Percentiles rank a stretch among this genome's conserved stretches.
Evolutionary conservation across 1,140 invertebrate genomes (phyloP).

Genomic region (Achroia grisella): DNA sequence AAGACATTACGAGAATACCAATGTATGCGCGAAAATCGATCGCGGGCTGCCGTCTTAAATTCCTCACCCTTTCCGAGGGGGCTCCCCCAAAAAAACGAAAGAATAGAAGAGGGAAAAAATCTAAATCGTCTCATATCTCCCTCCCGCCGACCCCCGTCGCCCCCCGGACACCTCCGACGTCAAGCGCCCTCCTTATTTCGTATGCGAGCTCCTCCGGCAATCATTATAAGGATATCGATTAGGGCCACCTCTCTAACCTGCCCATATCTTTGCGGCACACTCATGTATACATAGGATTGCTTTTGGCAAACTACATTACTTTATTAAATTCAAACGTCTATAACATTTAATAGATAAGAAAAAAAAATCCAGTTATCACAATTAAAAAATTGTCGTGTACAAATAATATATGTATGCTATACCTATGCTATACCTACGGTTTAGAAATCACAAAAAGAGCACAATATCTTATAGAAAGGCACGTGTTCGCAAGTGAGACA

Average conservation of each 20-base stretch:
- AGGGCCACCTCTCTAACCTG: conserved; percentile 63
- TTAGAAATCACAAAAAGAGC: too few relatives aligned
- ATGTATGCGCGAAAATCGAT: conserved; percentile 72
- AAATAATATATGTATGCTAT: too few relatives aligned
- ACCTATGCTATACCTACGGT: too few relatives aligned
- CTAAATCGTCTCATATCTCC: conserved; percentile 73
- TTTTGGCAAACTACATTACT: conserved; percentile 7
- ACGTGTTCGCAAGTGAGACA: too few relatives aligned
- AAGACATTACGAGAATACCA: conserved; percentile 72
- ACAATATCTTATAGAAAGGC: too few relatives aligned
- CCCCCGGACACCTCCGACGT: conserved; percentile 57
- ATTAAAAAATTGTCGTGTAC: too few relatives aligned
- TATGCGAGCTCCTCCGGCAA: conserved; percentile 71
- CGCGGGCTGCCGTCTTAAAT: conserved; percentile 63
- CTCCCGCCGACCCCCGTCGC: conserved; percentile 27
- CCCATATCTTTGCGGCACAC: conserved; percentile 61
- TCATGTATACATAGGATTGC: conserved; percentile 41
- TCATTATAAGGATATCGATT: conserved; percentile 73
- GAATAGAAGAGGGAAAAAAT: conserved; percentile 73
- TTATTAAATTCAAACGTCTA: too few relatives aligned
- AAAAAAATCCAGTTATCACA: too few relatives aligned
- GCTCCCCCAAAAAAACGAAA: conserved; percentile 71
- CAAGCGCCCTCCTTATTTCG: conserved; percentile 70
- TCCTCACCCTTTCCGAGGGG: conserved; percentile 70
- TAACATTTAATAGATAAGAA: too few relatives aligned